Conservation (phyloP, 1,140 invertebrate species). For the Nixonia krombeini region DNA sequence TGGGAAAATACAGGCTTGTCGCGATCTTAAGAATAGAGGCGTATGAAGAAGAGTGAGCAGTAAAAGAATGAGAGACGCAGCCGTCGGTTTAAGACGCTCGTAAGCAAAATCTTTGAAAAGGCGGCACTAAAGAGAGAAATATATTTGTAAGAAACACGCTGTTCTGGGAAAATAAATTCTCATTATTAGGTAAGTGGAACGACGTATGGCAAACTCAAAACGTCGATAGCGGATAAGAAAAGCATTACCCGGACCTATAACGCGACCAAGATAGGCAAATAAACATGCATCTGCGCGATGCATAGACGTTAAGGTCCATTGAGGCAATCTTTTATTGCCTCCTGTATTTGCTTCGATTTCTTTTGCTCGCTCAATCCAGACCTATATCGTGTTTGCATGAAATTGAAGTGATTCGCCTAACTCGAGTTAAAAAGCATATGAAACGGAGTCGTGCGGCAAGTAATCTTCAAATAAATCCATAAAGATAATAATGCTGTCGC, state of each 20-base stretch:
- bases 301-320: slow-evolving; percentile 46
- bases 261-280: slow-evolving; percentile 48
- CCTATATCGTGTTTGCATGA: slow-evolving; percentile 26
- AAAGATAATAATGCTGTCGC: no score
- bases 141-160: slow-evolving; percentile 15
- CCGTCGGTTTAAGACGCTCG: slow-evolving; percentile 26
- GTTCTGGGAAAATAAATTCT: slow-evolving; percentile 36
- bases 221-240: slow-evolving; percentile 49
- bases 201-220: slow-evolving; percentile 31
- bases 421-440: slow-evolving; percentile 32
- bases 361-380: slow-evolving; percentile 25
- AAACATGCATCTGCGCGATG: slow-evolving; percentile 47
- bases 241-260: slow-evolving; percentile 46
- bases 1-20: slow-evolving; percentile 28
- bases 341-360: slow-evolving; percentile 36
- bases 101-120: slow-evolving; percentile 1
- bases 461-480: slow-evolving; percentile 18
- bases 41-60: slow-evolving; percentile 11
- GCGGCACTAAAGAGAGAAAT: neutral
- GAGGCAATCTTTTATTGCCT: slow-evolving; percentile 47
- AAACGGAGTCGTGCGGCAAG: no score
- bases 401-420: slow-evolving; percentile 26
- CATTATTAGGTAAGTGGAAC: slow-evolving; percentile 47
- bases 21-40: slow-evolving; percentile 19
- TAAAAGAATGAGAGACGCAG: slow-evolving; percentile 17